Conservation (phyloP, 2,888 invertebrate species). For the Plebejus anna region DNA sequence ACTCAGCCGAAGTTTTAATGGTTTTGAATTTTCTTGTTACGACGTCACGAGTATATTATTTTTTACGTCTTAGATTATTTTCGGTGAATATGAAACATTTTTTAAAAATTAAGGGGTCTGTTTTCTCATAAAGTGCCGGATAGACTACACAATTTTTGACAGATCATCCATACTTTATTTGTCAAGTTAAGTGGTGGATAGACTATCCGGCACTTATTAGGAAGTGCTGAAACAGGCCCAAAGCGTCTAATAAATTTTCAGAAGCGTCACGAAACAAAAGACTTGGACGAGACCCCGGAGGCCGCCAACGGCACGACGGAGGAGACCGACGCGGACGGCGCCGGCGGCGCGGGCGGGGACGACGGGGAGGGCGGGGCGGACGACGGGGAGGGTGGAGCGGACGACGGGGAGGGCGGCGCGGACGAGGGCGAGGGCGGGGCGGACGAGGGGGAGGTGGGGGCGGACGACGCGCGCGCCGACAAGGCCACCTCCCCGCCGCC, state of each 20-base stretch:
- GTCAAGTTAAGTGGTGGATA: too few species aligned
- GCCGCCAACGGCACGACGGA: conserved; percentile 47
- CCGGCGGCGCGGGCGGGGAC: conserved; percentile 42
- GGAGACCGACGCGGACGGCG: conserved; percentile 46
- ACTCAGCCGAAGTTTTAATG: background rate
- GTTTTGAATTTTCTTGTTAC: background rate
- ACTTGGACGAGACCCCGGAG: conserved; percentile 47
- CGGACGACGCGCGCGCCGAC: conserved; percentile 51
- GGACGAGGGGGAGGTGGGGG: conserved; percentile 47
- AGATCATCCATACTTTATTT: too few species aligned
- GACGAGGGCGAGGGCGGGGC: conserved; percentile 52
- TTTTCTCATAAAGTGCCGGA: too few species aligned
- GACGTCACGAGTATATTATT: too few species aligned
- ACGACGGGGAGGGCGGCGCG: conserved; percentile 48
- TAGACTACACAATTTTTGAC: too few species aligned
- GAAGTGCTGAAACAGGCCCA: too few species aligned
- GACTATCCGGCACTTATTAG: too few species aligned
- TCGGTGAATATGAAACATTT: too few species aligned
- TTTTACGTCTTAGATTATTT: too few species aligned
- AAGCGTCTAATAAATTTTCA: conserved; percentile 39
- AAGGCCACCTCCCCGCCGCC: conserved; percentile 79
- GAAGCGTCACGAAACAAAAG: conserved; percentile 63
- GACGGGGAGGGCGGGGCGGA: conserved; percentile 44
- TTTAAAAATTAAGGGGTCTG: too few species aligned
- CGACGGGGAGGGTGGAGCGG: conserved; percentile 49